Percentiles rank a stretch among this genome's conserved stretches.
phyloP scores from a whole-genome alignment of 2,113 vertebrate species.

The Cynocephalus volans region DNA sequence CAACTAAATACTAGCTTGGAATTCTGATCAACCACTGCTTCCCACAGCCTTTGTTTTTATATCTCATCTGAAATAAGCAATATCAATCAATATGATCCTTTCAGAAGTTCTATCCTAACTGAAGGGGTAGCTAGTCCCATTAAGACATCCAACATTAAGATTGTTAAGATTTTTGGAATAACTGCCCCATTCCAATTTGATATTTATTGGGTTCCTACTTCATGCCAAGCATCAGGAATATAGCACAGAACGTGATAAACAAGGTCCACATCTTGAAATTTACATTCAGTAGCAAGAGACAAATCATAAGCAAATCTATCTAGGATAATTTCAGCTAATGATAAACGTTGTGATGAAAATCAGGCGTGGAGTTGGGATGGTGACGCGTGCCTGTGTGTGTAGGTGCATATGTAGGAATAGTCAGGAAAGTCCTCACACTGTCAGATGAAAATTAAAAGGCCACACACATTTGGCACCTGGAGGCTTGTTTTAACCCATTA shows the following conservation, averaged over 20 bases:
- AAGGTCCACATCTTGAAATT: background rate
- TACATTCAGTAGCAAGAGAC: background rate
- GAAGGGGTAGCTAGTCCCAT: slow-evolving; percentile 33
- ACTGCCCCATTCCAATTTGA: background rate
- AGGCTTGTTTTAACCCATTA: background rate
- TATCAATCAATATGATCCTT: slow-evolving; percentile 32
- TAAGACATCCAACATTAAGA: background rate
- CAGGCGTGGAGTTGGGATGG: background rate
- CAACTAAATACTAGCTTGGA: slow-evolving; percentile 70
- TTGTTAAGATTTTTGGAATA: background rate
- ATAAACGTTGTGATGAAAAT: background rate
- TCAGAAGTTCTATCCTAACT: slow-evolving; percentile 27
- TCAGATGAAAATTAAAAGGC: background rate
- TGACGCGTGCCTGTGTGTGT: fast-evolving
- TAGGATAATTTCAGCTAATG: background rate
- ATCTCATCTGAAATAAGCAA: background rate
- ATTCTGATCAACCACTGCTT: slow-evolving; percentile 67
- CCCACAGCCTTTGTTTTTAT: slow-evolving; percentile 44
- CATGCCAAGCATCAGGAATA: background rate
- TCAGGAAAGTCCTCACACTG: background rate
- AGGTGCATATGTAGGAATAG: background rate
- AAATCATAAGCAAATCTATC: background rate
- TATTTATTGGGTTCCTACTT: background rate
- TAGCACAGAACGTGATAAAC: background rate
- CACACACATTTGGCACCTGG: background rate